Evolutionary conservation across 2,113 vertebrate genomes (phyloP), one percentile per base, ranked within the genome.

Genomic region (Pelusios castaneus): DNA sequence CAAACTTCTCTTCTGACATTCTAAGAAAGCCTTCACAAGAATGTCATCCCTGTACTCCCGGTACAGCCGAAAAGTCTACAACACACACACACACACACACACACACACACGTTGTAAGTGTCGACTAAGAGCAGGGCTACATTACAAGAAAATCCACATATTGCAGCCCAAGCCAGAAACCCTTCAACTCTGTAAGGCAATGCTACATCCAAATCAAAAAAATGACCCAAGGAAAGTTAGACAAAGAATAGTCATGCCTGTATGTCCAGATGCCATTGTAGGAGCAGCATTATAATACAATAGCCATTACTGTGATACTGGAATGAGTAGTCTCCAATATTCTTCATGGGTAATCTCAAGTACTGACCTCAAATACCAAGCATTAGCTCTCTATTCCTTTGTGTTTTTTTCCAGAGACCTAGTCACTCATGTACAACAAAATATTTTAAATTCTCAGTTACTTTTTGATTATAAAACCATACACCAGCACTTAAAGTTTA

Each of bases 31-130:
- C 84, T 97, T 97, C 84, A 98, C 98, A 0, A 99, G 98, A 55
- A 99, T 95, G 19, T 99, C 98, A 75, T 99, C 99, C 56, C 91
- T 93, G 67, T 99, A 99, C 84, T 98, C 97, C 47, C 98, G 99
- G 98, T 99, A 99, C 78, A 99, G 96, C 55, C 99, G 98, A 96
- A 99, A 99, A 0, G 98, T 99, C 99, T 99, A 89, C 51, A 89
- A 85, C 49, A 89, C 14, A 75, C 14, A 75, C 0, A 56, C 12
- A 85, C 49, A 89, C 14, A 75, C 14, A 75, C 0, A 56, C 12
- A 85, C 49, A 89, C 14, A 75, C 14, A 75, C 0, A 56, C 12
- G 27, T 10, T 75, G 43, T 27, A 75, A 75, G 25, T 25, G 24
- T 21, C 41, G 41, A 75, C 13, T 75, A 45, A 45, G 10, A 75